Evolutionary conservation across 2,113 vertebrate species (phyloP).

Genomic region (Ophthalmolycus amberensis): DNA sequence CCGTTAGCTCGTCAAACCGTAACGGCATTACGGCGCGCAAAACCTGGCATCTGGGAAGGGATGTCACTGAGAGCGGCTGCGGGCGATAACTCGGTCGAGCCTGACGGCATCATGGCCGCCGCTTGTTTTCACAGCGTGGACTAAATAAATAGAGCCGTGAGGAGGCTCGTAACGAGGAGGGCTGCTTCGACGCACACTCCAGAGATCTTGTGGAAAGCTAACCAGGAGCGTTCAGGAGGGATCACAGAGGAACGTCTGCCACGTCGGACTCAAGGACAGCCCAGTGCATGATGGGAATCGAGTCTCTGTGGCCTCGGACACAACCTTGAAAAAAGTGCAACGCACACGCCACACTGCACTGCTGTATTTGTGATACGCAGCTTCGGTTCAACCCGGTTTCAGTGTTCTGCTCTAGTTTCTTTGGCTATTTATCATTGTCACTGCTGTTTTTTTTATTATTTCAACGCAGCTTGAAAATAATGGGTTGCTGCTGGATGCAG

Average conservation of each 20-base stretch:
- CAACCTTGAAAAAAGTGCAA: constrained; percentile 47
- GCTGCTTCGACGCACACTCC: constrained; percentile 5
- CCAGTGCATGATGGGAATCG: background rate
- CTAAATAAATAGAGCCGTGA: constrained; percentile 26
- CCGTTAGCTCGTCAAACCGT: constrained; percentile 56
- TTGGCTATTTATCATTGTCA: constrained; percentile 80
- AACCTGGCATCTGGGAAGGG: constrained; percentile 48
- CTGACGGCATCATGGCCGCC: constrained; percentile 30
- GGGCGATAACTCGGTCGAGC: constrained; percentile 27
- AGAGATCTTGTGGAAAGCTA: background rate
- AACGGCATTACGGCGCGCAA: constrained; percentile 24
- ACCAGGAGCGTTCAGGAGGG: background rate
- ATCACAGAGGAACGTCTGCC: background rate
- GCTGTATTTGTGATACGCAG: constrained; percentile 34
- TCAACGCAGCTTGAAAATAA: constrained; percentile 41
- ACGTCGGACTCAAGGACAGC: background rate
- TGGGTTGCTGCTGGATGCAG: constrained; percentile 36
- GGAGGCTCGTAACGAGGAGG: constrained; percentile 12
- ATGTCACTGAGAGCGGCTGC: constrained; percentile 41
- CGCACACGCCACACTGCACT: background rate
- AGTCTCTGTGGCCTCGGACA: background rate
- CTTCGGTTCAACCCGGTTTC: constrained; percentile 44
- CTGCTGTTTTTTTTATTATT: constrained; percentile 27
- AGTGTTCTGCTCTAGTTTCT: constrained; percentile 76
- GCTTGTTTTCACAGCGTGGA: constrained; percentile 34